phyloP scores from a whole-genome alignment of 2,888 invertebrate species.

The Pachymerium ferrugineum region DNA sequence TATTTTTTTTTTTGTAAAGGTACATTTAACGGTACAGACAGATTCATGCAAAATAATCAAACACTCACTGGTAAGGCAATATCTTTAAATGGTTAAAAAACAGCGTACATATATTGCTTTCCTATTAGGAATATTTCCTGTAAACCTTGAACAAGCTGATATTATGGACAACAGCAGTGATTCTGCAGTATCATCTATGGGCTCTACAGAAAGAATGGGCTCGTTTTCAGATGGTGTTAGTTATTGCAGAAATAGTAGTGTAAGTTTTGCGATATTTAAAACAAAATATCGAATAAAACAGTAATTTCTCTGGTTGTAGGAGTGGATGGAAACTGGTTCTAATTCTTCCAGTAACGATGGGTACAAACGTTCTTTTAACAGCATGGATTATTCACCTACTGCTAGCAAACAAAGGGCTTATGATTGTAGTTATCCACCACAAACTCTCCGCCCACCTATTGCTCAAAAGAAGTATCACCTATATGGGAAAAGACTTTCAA shows the following conservation, averaged over 20 bases:
- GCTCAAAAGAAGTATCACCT: constrained; percentile 88
- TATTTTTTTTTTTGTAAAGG: too few relatives aligned
- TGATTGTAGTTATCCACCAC: constrained; percentile 19
- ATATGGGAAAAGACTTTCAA: constrained; percentile 82
- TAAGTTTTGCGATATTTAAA: too few relatives aligned
- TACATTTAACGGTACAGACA: background rate
- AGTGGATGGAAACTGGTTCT: constrained; percentile 82
- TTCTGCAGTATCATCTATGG: constrained; percentile 89
- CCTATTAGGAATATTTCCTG: background rate
- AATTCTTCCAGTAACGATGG: constrained; percentile 55
- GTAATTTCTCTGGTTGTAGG: constrained; percentile 45
- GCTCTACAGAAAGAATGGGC: constrained; percentile 74
- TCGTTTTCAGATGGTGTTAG: constrained; percentile 64
- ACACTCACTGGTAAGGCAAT: background rate
- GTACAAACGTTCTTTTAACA: constrained; percentile 33
- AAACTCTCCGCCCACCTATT: constrained; percentile 51
- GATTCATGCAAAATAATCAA: background rate
- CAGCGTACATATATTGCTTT: background rate
- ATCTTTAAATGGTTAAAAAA: too few relatives aligned
- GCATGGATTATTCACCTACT: constrained; percentile 33
- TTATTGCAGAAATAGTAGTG: background rate
- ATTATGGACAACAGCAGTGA: constrained; percentile 75
- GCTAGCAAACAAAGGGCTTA: background rate
- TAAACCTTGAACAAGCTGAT: constrained; percentile 62
- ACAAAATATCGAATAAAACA: background rate